Percentiles rank a stretch among this genome's conserved stretches.
Conservation (phyloP, 2,113 vertebrate genomes). For the Hippocampus comes region DNA sequence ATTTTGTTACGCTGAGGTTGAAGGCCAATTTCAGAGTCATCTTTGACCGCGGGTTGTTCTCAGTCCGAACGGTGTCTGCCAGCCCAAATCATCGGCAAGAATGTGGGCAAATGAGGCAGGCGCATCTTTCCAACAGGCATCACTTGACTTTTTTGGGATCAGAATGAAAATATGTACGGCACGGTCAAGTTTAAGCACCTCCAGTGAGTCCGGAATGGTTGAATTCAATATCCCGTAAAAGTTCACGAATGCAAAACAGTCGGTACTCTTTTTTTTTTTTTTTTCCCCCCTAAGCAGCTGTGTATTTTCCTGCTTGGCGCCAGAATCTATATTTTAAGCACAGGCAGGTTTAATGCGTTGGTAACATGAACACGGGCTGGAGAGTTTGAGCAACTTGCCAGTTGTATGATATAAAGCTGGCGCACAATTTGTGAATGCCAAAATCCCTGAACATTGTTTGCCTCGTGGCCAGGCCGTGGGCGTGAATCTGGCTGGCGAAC, state of each 20-base stretch:
- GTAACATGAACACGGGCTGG: neutral
- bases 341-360: neutral
- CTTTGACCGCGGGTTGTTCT: neutral
- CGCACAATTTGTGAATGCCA: neutral
- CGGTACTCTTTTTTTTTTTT: neutral
- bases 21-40: neutral
- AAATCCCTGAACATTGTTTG: neutral
- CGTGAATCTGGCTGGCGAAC: neutral
- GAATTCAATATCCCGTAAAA: neutral
- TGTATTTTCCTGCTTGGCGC: neutral
- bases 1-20: neutral
- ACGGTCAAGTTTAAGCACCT: neutral
- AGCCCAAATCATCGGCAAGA: neutral
- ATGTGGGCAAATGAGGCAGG: neutral
- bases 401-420: neutral
- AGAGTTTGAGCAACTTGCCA: neutral
- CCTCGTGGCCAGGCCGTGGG: neutral
- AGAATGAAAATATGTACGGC: neutral
- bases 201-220: neutral
- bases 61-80: neutral
- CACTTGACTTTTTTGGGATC: neutral
- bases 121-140: conserved; percentile 7
- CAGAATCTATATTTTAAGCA: neutral
- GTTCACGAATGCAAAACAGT: neutral
- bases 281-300: neutral